These are phyloP conservation scores for Dascyllus trimaculatus DNA, from an alignment of 2,113 vertebrate genomes.

Conservation along the genomic window DNA sequence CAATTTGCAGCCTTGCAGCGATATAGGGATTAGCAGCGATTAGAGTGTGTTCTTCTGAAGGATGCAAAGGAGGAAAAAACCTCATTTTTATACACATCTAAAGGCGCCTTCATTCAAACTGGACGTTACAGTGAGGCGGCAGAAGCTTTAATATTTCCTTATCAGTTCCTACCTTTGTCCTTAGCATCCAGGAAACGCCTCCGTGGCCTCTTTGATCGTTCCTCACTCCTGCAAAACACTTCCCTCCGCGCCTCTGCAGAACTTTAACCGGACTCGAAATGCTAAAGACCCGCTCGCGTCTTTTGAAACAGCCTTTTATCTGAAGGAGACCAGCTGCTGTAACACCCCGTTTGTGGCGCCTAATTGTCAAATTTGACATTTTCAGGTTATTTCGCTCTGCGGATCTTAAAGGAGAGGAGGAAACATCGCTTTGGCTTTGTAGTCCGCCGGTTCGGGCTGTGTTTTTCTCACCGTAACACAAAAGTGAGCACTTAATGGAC, in stretches of 20 bases:
- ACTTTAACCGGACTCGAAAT: background rate
- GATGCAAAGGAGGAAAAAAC: slow-evolving; percentile 8
- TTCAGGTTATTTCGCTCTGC: background rate
- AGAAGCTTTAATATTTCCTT: background rate
- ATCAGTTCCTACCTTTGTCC: too few relatives aligned
- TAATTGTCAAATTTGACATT: slow-evolving; percentile 46
- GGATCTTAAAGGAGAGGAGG: background rate
- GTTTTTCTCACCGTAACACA: slow-evolving; percentile 5
- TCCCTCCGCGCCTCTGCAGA: too few relatives aligned
- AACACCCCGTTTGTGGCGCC: background rate
- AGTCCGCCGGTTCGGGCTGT: background rate
- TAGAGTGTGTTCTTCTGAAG: slow-evolving; percentile 2
- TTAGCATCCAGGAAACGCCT: too few relatives aligned
- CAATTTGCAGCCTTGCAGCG: slow-evolving; percentile 19
- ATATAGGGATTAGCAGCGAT: background rate
- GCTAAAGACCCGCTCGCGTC: background rate
- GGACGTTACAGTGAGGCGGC: background rate
- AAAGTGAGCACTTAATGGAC: slow-evolving; percentile 42
- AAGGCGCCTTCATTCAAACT: background rate
- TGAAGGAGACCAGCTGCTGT: slow-evolving; percentile 14
- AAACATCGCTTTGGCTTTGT: slow-evolving; percentile 7
- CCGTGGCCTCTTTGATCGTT: background rate
- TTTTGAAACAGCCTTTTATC: slow-evolving; percentile 8
- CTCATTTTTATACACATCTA: background rate
- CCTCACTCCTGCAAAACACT: too few relatives aligned